Evolutionary conservation across 2,113 vertebrate species (phyloP).

Genomic region (Nematolebias whitei): DNA sequence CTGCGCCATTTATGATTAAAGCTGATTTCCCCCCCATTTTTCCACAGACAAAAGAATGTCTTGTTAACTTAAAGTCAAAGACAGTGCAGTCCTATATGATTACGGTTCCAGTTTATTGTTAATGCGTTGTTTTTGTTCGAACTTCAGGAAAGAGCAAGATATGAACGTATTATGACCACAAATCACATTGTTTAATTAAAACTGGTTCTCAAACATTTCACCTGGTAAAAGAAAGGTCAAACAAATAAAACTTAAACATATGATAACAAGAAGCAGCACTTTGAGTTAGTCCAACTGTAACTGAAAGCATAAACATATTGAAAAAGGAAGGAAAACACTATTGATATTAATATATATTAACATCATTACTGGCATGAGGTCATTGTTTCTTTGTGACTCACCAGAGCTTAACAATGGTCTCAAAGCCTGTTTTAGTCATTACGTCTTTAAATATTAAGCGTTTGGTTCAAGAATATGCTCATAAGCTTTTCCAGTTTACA

Average conservation of each 20-base stretch:
- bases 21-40: too few species aligned
- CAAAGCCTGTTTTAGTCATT: constrained; percentile 11
- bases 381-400: constrained; percentile 22
- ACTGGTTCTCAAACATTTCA: too few species aligned
- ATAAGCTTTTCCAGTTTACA: too few species aligned
- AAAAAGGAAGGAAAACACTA: background rate
- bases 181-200: too few species aligned
- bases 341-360: background rate
- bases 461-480: too few species aligned
- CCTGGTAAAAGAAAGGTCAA: too few species aligned
- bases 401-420: constrained; percentile 3
- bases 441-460: constrained; percentile 11
- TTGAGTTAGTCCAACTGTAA: background rate
- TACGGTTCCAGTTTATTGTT: background rate
- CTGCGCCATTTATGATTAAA: too few species aligned
- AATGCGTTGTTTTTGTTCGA: background rate
- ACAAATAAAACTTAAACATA: too few species aligned
- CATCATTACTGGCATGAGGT: background rate
- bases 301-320: background rate
- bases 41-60: too few species aligned
- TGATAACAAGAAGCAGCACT: background rate
- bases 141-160: background rate
- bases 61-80: too few species aligned
- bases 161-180: background rate
- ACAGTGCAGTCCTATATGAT: background rate